Base-by-base conservation (phyloP, 2,113 vertebrate genomes). In the Tachycineta bicolor region DNA sequence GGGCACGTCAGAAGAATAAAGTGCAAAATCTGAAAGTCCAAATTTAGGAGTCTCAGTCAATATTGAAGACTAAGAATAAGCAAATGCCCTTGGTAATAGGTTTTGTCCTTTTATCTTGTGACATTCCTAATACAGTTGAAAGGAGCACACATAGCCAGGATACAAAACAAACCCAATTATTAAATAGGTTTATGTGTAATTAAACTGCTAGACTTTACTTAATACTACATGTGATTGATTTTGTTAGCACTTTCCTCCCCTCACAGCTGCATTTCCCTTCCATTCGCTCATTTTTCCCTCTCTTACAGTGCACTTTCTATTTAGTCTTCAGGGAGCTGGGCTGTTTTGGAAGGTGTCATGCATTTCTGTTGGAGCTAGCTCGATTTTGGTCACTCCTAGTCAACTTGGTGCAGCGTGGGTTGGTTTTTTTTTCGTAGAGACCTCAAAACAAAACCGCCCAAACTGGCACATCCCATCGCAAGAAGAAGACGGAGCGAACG, bases 1-100 rank as follows among this genome's bases (percentile, higher is more conserved):
- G 98, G 97, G 86, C 97, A 97, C 59, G 83, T 97, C 98, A 97
- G 96, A 97, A 96, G 97, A 98, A 97, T 98, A 95, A 97, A 95
- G 88, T 95, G 86, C 65, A 96, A 94, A 96, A 97, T 95, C 94
- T 84, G 74, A 97, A 97, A 97, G 94, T 96, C 95, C 92, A 94
- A 97, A 94, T 97, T 97, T 97, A 97, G 96, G 97, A 96, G 94
- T 89, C 88, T 83, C 83, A 55, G 94, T 96, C 96, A 76, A 92
- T 92, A 96, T 24, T 82, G 93, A 93, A 81, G 82, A 88, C 69
- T 10, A 34, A 89, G 83, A 91, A 83, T 25, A 90, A 91, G 70
- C 29, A 83, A 92, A 64, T 90, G 87, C 68, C 92, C 41, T 93
- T 60, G 84, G 78, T 96, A 81, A 84, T 7, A 65, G 78, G 55